These are phyloP conservation scores for Phymorhynchus buccinoides DNA, from an alignment of 1,140 invertebrate species.

Conservation along the genomic window DNA sequence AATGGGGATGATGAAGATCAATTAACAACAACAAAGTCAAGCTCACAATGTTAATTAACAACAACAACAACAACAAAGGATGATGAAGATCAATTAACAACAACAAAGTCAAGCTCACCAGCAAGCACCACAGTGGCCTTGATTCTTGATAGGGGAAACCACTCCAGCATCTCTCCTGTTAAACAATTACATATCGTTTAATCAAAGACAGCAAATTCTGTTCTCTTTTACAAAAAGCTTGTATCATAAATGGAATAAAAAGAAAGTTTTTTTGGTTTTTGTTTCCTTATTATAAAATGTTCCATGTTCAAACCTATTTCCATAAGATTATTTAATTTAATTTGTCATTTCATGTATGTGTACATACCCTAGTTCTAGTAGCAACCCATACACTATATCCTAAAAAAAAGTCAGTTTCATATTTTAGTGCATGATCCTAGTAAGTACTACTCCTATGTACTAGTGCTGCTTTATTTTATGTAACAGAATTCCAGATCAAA, in stretches of 20 bases:
- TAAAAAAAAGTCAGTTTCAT: no score
- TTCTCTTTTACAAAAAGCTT: background rate
- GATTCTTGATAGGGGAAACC: conserved; percentile 82
- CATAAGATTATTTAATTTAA: no score
- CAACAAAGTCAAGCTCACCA: conserved; percentile 76
- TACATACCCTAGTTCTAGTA: no score
- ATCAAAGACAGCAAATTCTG: background rate
- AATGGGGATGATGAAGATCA: background rate
- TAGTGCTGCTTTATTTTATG: no score
- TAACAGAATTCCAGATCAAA: no score
- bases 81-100: background rate
- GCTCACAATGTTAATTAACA: background rate
- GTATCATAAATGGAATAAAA: background rate
- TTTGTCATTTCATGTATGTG: no score
- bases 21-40: background rate
- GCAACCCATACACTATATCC: no score
- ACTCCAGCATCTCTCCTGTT: conserved; percentile 80
- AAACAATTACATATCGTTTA: background rate
- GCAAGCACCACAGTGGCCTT: conserved; percentile 87
- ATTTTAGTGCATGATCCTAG: no score
- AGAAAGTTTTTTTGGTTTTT: background rate
- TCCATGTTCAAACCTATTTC: conserved; percentile 23
- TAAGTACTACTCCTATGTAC: no score
- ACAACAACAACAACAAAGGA: no score
- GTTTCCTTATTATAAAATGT: background rate